These are phyloP conservation scores for Amphimedon queenslandica DNA, from an alignment of 37 sponge, comb jelly and placozoan species.

Conservation along the genomic window DNA sequence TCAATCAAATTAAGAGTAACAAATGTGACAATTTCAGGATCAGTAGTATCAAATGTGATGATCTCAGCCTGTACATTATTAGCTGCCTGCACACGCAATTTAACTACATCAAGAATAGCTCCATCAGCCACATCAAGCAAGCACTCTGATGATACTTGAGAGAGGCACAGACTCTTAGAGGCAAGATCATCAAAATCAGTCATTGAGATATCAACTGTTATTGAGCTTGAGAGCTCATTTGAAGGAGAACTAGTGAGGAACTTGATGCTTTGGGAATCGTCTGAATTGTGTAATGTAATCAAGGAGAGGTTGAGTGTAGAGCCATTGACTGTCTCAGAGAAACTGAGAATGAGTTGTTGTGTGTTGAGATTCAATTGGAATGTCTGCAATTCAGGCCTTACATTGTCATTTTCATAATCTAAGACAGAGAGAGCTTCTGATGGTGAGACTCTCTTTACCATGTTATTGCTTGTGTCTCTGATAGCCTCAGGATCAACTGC, in stretches of 20 bases:
- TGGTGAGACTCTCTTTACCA: conserved; percentile 65
- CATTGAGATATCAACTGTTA: conserved; percentile 30
- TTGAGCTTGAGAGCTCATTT: conserved; percentile 16
- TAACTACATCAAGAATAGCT: conserved; percentile 57
- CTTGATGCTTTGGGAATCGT: conserved; percentile 4
- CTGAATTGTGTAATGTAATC: conserved; percentile 29
- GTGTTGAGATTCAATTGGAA: conserved; percentile 69
- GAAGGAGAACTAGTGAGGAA: conserved; percentile 29
- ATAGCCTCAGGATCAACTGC: conserved; percentile 78
- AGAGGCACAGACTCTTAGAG: conserved; percentile 23
- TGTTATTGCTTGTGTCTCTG: conserved; percentile 78
- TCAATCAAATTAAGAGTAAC: conserved; percentile 53
- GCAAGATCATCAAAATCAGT: conserved; percentile 51
- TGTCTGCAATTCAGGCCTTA: conserved; percentile 37
- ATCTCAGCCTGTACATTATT: not conserved
- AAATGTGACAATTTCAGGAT: conserved; percentile 52
- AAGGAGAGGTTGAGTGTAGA: conserved; percentile 57
- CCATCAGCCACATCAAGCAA: conserved; percentile 36
- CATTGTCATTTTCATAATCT: conserved; percentile 45
- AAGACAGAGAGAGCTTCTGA: conserved; percentile 46
- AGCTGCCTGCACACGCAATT: conserved; percentile 14
- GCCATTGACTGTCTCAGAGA: conserved; percentile 68
- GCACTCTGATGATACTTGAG: conserved; percentile 21
- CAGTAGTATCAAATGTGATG: conserved; percentile 41
- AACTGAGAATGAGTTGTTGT: conserved; percentile 46